Evolutionary conservation across 1,140 invertebrate species (phyloP).

Genomic region (Drosophila tristis): DNA sequence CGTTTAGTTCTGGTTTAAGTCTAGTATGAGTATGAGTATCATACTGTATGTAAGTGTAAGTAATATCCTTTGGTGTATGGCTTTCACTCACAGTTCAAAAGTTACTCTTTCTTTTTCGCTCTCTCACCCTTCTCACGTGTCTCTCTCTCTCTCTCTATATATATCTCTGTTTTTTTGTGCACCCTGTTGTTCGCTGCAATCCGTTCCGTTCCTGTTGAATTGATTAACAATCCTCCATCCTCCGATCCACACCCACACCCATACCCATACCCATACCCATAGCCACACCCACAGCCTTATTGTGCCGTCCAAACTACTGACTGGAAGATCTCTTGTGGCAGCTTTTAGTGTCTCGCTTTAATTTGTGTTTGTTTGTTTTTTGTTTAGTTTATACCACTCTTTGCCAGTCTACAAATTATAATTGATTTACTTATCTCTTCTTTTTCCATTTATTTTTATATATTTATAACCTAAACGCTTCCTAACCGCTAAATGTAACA

Average conservation of each 20-base stretch:
- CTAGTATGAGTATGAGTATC: slow-evolving; percentile 22
- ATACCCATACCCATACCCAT: too few relatives aligned
- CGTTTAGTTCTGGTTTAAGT: slow-evolving; percentile 32
- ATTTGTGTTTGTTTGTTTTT: slow-evolving; percentile 37
- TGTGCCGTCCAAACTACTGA: slow-evolving; percentile 24
- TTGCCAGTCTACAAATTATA: slow-evolving; percentile 41
- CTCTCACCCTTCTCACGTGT: slow-evolving; percentile 29
- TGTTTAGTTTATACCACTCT: slow-evolving; percentile 20
- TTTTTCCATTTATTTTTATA: slow-evolving; percentile 70
- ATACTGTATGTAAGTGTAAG: slow-evolving; percentile 42
- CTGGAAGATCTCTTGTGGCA: slow-evolving; percentile 12
- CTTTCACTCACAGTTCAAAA: slow-evolving; percentile 39
- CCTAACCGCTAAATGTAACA: slow-evolving; percentile 63
- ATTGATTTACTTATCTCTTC: slow-evolving; percentile 50
- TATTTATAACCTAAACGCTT: slow-evolving; percentile 53
- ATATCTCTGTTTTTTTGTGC: slow-evolving; percentile 12
- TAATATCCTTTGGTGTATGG: slow-evolving; percentile 70
- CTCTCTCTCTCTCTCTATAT: slow-evolving; percentile 13
- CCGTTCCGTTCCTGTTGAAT: background rate
- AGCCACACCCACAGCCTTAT: slow-evolving; percentile 14
- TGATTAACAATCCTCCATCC: slow-evolving; percentile 24
- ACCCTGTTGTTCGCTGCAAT: slow-evolving; percentile 12
- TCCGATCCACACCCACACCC: background rate
- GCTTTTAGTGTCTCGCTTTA: slow-evolving; percentile 45
- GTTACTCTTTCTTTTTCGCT: slow-evolving; percentile 24